Percentiles rank a stretch among this genome's conserved stretches.
Conservation (phyloP, 2,113 vertebrate genomes). For the Rhinopomastus cyanomelas region DNA sequence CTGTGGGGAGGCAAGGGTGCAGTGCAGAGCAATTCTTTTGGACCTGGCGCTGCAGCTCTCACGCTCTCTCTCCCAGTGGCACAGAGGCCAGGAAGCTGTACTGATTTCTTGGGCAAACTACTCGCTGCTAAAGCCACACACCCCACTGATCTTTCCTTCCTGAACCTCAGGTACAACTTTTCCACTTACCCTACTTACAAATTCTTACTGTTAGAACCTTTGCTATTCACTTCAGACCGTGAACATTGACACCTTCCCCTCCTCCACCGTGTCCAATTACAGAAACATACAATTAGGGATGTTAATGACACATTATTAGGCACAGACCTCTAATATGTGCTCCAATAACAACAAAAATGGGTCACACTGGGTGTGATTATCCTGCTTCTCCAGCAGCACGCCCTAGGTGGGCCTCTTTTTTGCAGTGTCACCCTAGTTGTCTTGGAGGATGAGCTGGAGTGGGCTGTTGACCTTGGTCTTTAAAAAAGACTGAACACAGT, state of each 20-base stretch:
- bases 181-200: background rate
- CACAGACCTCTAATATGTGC: constrained; percentile 26
- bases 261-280: background rate
- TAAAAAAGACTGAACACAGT: background rate
- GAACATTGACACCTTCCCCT: background rate
- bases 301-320: constrained; percentile 48
- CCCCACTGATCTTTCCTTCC: background rate
- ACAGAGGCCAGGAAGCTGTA: background rate
- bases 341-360: constrained; percentile 50
- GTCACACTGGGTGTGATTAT: constrained; percentile 48
- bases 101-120: background rate
- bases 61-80: background rate
- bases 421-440: background rate
- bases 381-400: background rate
- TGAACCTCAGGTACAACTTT: background rate
- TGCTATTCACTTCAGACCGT: background rate
- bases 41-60: background rate
- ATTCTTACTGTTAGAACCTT: background rate
- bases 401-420: background rate
- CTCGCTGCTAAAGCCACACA: background rate
- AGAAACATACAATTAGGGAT: constrained; percentile 22
- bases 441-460: background rate
- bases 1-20: background rate
- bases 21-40: background rate
- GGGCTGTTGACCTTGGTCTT: background rate